Conservation (phyloP, 2,888 invertebrate species). For the Teleogryllus oceanicus region DNA sequence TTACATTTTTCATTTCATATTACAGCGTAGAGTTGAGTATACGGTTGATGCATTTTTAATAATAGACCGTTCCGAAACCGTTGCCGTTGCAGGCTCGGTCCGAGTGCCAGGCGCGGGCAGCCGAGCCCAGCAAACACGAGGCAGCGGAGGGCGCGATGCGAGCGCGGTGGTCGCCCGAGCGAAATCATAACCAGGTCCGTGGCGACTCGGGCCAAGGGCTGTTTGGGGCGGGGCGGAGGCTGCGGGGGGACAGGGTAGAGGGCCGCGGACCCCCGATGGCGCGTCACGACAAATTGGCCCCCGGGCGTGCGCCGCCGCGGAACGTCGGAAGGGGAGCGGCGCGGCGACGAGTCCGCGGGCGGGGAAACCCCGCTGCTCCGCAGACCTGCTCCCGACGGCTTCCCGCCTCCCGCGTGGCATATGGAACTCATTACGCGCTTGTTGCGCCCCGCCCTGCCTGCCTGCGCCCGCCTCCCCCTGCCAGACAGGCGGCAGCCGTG, state of each 20-base stretch:
- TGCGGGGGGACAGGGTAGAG: background rate
- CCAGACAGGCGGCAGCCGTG: background rate
- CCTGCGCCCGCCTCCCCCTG: background rate
- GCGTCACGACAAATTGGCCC: constrained; percentile 11
- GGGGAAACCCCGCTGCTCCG: background rate
- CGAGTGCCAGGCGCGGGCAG: background rate
- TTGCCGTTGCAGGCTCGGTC: background rate
- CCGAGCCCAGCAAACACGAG: background rate
- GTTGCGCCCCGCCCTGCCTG: background rate
- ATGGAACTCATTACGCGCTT: constrained; percentile 18
- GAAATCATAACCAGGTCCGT: background rate
- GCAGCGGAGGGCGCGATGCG: background rate
- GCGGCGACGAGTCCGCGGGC: background rate
- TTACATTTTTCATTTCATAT: too few relatives aligned
- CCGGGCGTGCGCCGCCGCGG: background rate
- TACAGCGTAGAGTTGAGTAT: too few relatives aligned
- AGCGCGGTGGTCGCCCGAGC: background rate
- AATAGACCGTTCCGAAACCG: too few relatives aligned
- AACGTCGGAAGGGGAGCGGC: background rate
- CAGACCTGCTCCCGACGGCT: constrained; percentile 3
- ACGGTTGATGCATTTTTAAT: too few relatives aligned
- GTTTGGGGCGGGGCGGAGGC: background rate
- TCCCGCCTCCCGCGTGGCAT: background rate
- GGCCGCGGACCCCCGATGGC: background rate
- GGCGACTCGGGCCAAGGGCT: background rate